phyloP scores from a whole-genome alignment of 2,113 vertebrate genomes.

The Lamprotornis superbus region DNA sequence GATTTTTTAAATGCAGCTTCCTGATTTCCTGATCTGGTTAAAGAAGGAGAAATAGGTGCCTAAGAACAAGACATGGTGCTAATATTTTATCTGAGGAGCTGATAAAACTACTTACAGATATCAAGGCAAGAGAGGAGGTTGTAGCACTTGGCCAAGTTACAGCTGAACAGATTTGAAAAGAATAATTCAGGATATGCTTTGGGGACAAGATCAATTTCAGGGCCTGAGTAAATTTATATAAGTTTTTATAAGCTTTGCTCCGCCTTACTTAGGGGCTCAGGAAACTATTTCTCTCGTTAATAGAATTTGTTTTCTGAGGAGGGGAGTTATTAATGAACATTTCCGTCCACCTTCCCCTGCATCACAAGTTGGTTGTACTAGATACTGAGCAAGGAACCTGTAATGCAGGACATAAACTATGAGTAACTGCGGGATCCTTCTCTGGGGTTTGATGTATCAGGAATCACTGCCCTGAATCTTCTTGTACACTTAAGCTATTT shows the following conservation, averaged over 20 bases:
- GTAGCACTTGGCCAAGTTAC: background rate
- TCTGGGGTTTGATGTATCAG: background rate
- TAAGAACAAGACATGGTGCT: background rate
- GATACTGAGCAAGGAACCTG: background rate
- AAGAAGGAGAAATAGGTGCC: background rate
- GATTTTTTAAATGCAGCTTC: background rate
- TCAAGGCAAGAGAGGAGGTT: background rate
- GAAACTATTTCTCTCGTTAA: background rate
- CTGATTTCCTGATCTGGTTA: background rate
- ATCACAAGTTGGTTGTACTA: background rate
- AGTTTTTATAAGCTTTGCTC: background rate
- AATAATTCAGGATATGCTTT: background rate
- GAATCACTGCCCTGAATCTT: background rate
- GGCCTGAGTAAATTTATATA: background rate
- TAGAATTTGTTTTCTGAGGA: background rate
- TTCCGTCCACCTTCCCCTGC: background rate
- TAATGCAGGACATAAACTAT: background rate
- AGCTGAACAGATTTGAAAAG: background rate
- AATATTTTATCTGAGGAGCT: background rate
- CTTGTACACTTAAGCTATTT: background rate
- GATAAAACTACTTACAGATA: background rate
- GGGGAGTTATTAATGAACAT: background rate
- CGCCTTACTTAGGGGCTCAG: background rate
- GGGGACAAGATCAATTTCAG: background rate
- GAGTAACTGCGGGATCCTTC: background rate